Evolutionary conservation across 1,140 invertebrate genomes (phyloP), one percentile per base, ranked within the genome.

Genomic region (Heliconius eleuchia): DNA sequence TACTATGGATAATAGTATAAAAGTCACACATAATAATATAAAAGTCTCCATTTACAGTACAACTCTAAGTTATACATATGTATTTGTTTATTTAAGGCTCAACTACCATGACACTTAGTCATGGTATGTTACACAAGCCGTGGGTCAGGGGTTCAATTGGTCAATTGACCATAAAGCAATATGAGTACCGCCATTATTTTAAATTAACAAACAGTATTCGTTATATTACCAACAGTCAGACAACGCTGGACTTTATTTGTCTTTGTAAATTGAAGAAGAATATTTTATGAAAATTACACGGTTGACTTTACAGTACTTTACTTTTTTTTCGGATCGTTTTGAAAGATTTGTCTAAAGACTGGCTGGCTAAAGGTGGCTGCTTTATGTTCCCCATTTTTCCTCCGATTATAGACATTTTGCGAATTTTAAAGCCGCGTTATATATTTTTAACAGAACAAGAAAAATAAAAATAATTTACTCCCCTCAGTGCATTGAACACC

Each of bases 81-180:
- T 13, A 66, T 66, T 27, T 66, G 13, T 27, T 66, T 66, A 27
- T 66, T 66, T 27, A 66, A 30, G 60, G 27, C 23, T 66, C 27
- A 66, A 66, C 27, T 30, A 66, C 60, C 60, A 66, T 66, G 60
- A 66, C 27, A 66, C 60, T 66, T 66, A 30, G 60, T 66, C 60
- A 66, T 16, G 60, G 19, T 30, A n/a, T n/a, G 60, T 66, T 66
- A 66, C 60, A 66, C 60, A 66, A 30, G 27, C 60, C 27, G n/a
- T 13, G 27, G 60, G 60, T 66, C 60, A 16, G 23, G 27, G 60
- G 60, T 16, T 66, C 60, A 66, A 66, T 66, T 66, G 60, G 60
- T 66, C 60, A 66, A 66, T 66, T 66, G 60, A 66, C 60, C 60
- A 66, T 66, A 66, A 66, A 30, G 60, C 60, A 66, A 27, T 66